phyloP scores from a whole-genome alignment of 1,140 invertebrate species.

The Oryctes rhinoceros region DNA sequence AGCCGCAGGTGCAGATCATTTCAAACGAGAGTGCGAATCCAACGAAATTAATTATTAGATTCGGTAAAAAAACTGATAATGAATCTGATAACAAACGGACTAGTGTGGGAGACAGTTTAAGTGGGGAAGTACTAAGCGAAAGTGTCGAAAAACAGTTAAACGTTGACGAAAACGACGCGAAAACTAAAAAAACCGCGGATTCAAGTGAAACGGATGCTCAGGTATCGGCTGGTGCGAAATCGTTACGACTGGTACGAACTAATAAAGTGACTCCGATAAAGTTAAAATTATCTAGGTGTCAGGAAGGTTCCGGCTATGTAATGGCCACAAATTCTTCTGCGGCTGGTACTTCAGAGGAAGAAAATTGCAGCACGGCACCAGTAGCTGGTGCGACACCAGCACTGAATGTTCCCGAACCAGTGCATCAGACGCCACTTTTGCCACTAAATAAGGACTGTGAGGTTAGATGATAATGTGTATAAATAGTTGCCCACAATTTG shows the following conservation, averaged over 20 bases:
- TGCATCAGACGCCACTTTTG: conserved; percentile 52
- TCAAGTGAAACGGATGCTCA: background rate
- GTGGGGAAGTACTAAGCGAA: conserved; percentile 57
- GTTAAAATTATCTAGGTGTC: conserved; percentile 81
- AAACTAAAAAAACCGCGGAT: conserved; percentile 53
- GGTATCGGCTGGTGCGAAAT: conserved; percentile 56
- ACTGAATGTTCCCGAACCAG: conserved; percentile 38
- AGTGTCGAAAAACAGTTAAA: conserved; percentile 48
- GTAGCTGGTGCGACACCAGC: conserved; percentile 49
- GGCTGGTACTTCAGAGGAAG: conserved; percentile 52
- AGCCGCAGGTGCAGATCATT: conserved; percentile 67
- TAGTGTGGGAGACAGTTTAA: conserved; percentile 41
- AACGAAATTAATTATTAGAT: conserved; percentile 75
- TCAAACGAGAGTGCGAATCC: conserved; percentile 67
- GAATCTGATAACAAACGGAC: conserved; percentile 56
- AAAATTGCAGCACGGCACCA: conserved; percentile 49
- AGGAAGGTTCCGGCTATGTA: conserved; percentile 74
- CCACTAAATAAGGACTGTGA: conserved; percentile 81
- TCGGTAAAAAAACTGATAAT: conserved; percentile 62
- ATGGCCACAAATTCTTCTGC: conserved; percentile 62
- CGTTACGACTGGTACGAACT: conserved; percentile 68
- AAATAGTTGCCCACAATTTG: conserved; percentile 48
- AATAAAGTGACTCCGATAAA: conserved; percentile 79
- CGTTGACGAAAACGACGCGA: conserved; percentile 48
- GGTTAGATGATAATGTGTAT: conserved; percentile 80